Percentiles rank a stretch among this genome's conserved stretches.
These are phyloP conservation scores for Tauraco hartlaubi DNA, from an alignment of 2,797 vertebrate genomes.

Conservation along the genomic window DNA sequence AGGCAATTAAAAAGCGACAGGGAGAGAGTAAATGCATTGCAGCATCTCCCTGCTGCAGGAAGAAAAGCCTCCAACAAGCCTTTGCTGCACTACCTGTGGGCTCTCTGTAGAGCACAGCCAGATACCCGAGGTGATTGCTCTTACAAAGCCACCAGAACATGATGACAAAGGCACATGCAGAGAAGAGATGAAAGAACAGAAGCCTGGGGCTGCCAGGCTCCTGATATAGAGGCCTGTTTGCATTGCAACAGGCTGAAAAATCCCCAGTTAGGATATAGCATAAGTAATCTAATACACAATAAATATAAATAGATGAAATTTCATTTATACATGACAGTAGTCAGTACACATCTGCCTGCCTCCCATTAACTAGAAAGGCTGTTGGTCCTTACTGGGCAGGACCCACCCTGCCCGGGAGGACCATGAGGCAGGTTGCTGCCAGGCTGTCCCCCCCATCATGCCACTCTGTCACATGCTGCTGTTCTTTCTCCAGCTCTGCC, in stretches of 20 bases:
- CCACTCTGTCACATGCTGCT: background rate
- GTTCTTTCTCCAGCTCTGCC: background rate
- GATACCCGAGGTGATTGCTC: background rate
- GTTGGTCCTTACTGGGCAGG: background rate
- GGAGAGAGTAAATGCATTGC: background rate
- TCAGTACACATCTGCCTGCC: background rate
- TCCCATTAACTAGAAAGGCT: background rate
- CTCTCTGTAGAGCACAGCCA: background rate
- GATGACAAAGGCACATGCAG: background rate
- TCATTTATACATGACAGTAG: too few relatives aligned
- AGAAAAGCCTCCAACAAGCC: background rate
- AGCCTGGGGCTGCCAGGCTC: background rate
- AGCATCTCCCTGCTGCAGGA: background rate
- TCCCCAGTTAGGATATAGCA: accelerated
- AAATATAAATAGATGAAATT: background rate
- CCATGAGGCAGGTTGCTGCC: accelerated
- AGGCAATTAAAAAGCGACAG: background rate
- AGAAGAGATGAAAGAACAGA: background rate
- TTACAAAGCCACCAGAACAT: background rate
- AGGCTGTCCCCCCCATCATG: accelerated
- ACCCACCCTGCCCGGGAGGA: background rate
- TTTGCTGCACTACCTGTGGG: background rate
- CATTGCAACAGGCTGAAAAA: background rate
- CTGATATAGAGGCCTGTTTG: background rate
- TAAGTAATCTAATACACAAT: background rate